Conservation (phyloP, 2,888 invertebrate genomes). For the Polyommatus icarus region DNA sequence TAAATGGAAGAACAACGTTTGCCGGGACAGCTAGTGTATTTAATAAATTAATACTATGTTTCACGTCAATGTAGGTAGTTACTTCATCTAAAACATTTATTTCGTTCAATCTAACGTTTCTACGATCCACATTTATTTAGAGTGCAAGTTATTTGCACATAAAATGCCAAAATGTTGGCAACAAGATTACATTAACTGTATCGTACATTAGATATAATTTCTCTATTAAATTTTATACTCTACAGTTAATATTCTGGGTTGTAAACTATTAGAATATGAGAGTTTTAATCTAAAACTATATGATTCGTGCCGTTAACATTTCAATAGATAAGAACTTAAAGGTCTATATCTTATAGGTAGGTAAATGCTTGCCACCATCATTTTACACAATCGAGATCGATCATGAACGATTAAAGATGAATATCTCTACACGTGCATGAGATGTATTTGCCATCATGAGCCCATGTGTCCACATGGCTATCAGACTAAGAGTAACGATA, state of each 20-base stretch:
- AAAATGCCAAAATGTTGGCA: constrained; percentile 25
- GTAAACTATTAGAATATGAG: background rate
- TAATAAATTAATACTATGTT: background rate
- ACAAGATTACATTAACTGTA: constrained; percentile 11
- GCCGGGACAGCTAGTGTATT: too few species aligned
- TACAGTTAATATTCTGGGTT: background rate
- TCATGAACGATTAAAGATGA: background rate
- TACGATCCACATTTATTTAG: constrained; percentile 21
- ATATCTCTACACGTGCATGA: background rate
- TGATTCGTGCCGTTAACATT: background rate
- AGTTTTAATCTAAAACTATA: background rate
- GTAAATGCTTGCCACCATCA: background rate
- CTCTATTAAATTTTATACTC: background rate
- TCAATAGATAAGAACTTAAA: background rate
- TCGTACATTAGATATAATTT: constrained; percentile 1
- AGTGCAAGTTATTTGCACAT: constrained; percentile 27
- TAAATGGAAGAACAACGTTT: too few species aligned
- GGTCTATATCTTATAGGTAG: background rate
- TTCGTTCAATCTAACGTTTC: background rate
- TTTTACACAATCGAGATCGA: background rate
- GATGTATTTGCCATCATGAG: background rate
- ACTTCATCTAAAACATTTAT: background rate
- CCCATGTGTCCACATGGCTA: background rate
- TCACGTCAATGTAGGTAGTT: background rate
- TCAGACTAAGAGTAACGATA: background rate